Conservation (phyloP, 2,113 vertebrate species). For the Myrmophylax atrothorax region DNA sequence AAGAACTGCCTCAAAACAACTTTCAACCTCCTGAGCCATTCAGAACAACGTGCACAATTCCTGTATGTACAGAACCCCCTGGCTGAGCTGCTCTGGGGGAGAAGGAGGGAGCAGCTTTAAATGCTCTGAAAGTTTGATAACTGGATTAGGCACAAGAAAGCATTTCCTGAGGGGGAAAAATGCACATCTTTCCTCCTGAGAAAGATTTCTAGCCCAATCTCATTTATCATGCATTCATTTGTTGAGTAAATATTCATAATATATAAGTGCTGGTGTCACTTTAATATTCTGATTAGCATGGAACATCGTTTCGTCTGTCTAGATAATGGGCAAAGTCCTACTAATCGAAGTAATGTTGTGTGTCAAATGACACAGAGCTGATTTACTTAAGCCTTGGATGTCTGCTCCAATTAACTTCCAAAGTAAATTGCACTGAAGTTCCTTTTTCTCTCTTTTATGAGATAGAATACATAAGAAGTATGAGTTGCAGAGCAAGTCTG, state of each 20-base stretch:
- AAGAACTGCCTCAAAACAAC: not conserved
- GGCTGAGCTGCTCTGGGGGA: not conserved
- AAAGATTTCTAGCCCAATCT: slow-evolving; percentile 10
- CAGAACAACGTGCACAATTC: accelerated
- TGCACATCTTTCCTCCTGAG: not conserved
- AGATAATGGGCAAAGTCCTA: slow-evolving; percentile 51
- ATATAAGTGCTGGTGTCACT: slow-evolving; percentile 46
- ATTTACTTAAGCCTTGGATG: slow-evolving; percentile 54
- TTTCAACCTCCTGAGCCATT: not conserved
- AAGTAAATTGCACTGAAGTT: not conserved
- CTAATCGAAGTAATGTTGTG: slow-evolving; percentile 60
- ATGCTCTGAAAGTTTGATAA: not conserved
- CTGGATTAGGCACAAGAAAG: not conserved
- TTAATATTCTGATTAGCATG: slow-evolving; percentile 54
- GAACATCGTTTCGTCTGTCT: slow-evolving; percentile 35
- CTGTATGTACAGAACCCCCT: not conserved
- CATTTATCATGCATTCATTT: slow-evolving; percentile 41
- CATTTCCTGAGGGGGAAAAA: not conserved
- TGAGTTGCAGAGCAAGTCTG: not conserved
- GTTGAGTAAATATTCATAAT: slow-evolving; percentile 65
- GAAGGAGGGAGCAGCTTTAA: not conserved
- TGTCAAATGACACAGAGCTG: slow-evolving; percentile 59
- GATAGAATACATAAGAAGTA: not conserved
- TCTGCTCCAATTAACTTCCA: slow-evolving; percentile 53
- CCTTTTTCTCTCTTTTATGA: slow-evolving; percentile 3